Evolutionary conservation across 2,797 vertebrate species (phyloP).

Genomic region (Sebastes hubbsi): DNA sequence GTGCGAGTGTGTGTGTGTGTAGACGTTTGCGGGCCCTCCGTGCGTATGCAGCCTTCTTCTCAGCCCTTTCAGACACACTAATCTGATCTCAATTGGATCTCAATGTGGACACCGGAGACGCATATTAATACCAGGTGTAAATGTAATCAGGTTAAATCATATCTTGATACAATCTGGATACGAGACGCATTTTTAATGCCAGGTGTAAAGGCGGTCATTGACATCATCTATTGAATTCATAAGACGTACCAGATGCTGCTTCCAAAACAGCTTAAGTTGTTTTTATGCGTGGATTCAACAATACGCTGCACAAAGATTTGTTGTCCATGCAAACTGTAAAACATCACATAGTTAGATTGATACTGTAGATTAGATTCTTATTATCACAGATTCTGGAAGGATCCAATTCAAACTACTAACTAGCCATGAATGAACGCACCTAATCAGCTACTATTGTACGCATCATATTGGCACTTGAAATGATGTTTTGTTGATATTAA

Average conservation of each 20-base stretch:
- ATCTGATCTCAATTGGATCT: no score
- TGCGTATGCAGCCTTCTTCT: no score
- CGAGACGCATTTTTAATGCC: no score
- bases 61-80: no score
- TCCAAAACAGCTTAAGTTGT: not conserved
- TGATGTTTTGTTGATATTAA: not conserved
- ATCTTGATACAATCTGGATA: no score
- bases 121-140: no score
- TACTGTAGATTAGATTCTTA: not conserved
- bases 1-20: no score
- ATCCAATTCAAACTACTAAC: not conserved
- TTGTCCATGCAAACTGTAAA: not conserved
- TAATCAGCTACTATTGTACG: no score
- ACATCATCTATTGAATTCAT: not conserved
- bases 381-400: not conserved
- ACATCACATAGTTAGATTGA: not conserved
- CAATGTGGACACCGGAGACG: no score
- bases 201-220: no score
- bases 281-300: not conserved
- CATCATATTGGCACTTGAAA: not conserved
- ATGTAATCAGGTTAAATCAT: no score
- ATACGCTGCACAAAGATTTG: not conserved
- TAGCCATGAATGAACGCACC: not conserved
- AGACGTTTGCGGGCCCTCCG: no score
- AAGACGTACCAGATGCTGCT: not conserved